These are phyloP conservation scores for Prunella fulvescens DNA, from an alignment of 2,113 vertebrate genomes.

Conservation along the genomic window DNA sequence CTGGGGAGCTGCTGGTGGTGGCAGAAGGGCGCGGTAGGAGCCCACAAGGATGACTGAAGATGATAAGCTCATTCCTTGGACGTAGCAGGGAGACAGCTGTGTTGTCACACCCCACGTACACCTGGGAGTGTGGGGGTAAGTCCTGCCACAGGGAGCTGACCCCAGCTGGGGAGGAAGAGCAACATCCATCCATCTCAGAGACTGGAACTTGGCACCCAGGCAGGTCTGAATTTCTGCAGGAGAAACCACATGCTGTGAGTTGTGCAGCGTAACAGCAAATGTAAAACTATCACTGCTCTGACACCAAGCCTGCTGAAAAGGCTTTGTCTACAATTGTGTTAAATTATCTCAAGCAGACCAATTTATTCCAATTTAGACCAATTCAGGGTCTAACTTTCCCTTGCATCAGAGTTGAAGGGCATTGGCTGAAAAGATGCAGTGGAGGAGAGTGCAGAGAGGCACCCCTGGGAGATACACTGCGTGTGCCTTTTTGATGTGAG, in stretches of 20 bases:
- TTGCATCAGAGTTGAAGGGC: background rate
- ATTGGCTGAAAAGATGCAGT: fast-evolving
- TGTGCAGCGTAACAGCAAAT: constrained; percentile 21
- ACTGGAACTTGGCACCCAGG: background rate
- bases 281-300: background rate
- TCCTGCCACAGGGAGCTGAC: background rate
- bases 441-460: background rate
- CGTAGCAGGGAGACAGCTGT: background rate
- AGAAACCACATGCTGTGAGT: background rate
- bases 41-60: background rate
- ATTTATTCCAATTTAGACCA: background rate
- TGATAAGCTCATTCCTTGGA: background rate
- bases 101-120: background rate
- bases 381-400: background rate
- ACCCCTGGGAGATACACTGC: fast-evolving
- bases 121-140: background rate
- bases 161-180: background rate
- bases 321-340: background rate
- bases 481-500: fast-evolving
- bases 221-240: constrained; percentile 33
- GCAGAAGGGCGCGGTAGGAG: background rate
- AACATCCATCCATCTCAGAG: background rate
- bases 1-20: fast-evolving
- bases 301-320: background rate
- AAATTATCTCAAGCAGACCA: background rate